These are phyloP conservation scores for Uloborus plumipes DNA, from an alignment of 2,888 invertebrate genomes.

Conservation along the genomic window DNA sequence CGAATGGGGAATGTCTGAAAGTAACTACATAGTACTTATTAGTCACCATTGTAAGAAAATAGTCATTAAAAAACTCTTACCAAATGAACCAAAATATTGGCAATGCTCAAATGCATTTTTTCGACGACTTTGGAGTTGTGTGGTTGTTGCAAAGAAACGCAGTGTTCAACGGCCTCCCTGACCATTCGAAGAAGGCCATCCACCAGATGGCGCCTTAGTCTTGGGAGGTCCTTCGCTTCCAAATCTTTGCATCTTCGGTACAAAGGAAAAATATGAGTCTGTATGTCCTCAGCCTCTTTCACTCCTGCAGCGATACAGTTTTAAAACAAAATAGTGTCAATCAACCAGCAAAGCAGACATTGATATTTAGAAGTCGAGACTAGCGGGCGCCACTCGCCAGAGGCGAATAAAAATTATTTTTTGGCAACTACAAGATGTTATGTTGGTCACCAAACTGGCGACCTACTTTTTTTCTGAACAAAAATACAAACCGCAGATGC, in stretches of 20 bases:
- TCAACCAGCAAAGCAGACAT: neutral
- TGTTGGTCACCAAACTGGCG: too few relatives aligned
- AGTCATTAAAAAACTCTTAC: neutral
- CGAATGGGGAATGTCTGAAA: too few relatives aligned
- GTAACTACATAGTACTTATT: too few relatives aligned
- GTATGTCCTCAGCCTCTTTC: constrained; percentile 39
- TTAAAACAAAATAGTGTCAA: neutral
- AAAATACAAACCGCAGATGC: too few relatives aligned
- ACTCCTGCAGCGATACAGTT: constrained; percentile 27
- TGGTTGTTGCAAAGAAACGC: constrained; percentile 16
- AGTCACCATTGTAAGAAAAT: too few relatives aligned
- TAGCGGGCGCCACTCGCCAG: too few relatives aligned
- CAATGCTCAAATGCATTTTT: constrained; percentile 37
- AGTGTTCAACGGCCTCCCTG: constrained; percentile 34
- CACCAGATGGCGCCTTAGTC: constrained; percentile 41
- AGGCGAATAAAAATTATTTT: too few relatives aligned
- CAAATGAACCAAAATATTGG: constrained; percentile 47
- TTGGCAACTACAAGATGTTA: too few relatives aligned
- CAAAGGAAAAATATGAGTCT: constrained; percentile 37
- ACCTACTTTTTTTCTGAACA: too few relatives aligned
- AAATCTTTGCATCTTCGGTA: constrained; percentile 46
- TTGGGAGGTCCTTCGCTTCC: constrained; percentile 48
- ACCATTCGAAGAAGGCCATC: constrained; percentile 46
- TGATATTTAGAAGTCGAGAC: too few relatives aligned
- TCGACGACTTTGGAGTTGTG: constrained; percentile 17